Evolutionary conservation across 2,888 invertebrate species (phyloP), one percentile per base, ranked within the genome.

Genomic region (Panzeria rudis): DNA sequence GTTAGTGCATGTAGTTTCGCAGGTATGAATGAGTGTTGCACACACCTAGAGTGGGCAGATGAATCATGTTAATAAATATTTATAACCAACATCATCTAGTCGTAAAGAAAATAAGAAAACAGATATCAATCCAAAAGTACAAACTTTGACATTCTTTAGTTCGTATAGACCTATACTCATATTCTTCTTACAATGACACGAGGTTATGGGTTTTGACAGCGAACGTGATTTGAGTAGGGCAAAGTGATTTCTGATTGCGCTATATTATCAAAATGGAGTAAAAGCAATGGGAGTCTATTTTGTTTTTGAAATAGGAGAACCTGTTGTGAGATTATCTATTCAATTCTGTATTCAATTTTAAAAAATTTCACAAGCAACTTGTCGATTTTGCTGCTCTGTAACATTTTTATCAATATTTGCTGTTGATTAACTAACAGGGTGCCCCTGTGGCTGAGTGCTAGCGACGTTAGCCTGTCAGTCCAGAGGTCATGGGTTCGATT

Each of bases 61-160:
- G 15, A 6, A 52, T 9, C 38, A 50, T 59, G 29, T 66, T 75
- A 73, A 73, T 68, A 75, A 75, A 75, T 81, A 75, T 81, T 81
- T 81, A 75, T 68, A 44, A 17, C 32, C 61, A 15, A 44, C 13
- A 32, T 56, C 35, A 64, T 44, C 29, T 44, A 62, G 44, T 54
- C 54, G 62, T 35, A 54, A 54, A 35, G 47, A 7, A 56, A n/a
- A 64, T 41, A 38, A 35, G 25, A 20, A 54, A 29, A 50, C 17
- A 17, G 59, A 8, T 7, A 32, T 73, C n/a, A n/a, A n/a, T n/a
- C n/a, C 7, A 38, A 3, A 38, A 59, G 38, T 25, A 69, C 20
- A 68, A 78, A 71, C 52, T 52, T 61, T 64, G 25, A 71, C 41
- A 64, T 44, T 56, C 35, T 44, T n/a, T 44, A 32, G 20, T 32